Evolutionary conservation across 2,113 vertebrate genomes (phyloP).

Genomic region (Naja naja): DNA sequence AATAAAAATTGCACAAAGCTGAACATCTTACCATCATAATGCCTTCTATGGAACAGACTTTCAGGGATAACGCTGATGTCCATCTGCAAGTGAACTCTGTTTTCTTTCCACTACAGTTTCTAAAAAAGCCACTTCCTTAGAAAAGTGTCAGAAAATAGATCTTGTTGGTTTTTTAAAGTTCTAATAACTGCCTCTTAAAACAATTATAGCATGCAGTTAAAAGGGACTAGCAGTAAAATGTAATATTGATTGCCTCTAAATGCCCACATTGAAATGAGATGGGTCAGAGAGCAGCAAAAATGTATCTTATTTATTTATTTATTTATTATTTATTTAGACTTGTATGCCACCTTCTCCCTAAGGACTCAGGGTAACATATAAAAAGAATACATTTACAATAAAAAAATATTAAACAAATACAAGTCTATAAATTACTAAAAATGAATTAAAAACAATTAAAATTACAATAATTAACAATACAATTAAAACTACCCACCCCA

Average conservation of each 20-base stretch:
- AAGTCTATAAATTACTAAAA: no score
- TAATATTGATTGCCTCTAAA: neutral
- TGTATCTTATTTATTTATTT: no score
- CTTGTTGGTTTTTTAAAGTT: neutral
- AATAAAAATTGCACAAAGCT: neutral
- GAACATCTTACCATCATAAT: neutral
- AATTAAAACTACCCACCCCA: no score
- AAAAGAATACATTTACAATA: no score
- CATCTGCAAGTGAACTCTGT: neutral
- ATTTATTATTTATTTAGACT: no score
- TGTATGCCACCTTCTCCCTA: no score
- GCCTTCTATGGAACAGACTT: neutral
- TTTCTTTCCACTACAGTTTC: slow-evolving; percentile 28
- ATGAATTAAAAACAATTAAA: no score
- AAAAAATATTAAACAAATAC: no score
- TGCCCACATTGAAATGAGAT: neutral
- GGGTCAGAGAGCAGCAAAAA: neutral
- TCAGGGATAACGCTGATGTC: neutral
- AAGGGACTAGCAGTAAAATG: neutral
- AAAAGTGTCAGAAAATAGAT: slow-evolving; percentile 45
- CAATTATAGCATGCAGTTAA: slow-evolving; percentile 41
- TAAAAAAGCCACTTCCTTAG: slow-evolving; percentile 29
- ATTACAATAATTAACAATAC: no score
- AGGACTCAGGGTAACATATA: no score
- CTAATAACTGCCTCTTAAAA: slow-evolving; percentile 30